Base-by-base conservation (phyloP, 23 tunicate species). In the Trididemnum nubilum region DNA sequence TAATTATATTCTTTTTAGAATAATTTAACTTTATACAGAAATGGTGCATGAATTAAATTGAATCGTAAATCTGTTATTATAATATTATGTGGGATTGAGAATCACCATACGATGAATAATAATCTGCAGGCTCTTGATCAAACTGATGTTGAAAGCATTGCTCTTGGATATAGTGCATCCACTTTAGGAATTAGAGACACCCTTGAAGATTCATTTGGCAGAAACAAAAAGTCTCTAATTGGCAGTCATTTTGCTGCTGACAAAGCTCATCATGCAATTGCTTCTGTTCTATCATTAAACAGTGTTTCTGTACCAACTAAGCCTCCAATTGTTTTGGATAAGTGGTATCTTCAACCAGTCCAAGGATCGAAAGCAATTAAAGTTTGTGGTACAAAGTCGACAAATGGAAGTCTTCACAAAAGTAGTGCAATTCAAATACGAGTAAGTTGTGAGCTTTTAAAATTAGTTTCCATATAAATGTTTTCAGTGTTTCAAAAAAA, bases 281-380 rank as follows among this genome's bases (percentile, higher is more conserved):
- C 26, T 61, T 61, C 67, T 61, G 28, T 61, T 15, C n/a, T 61
- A 26, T 67, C 38, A 33, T 67, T 24, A 67, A 31, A 12, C 38
- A 67, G 38, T 37, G 7, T 37, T 40, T 80, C 84, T 80, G 9
- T 75, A 32, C 36, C 61, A 5, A 1, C 60, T 2, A 80, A 80
- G 32, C 31, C 61, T 22, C 72, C 75, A 24, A 38, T 80, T 0
- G 63, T 25, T 36, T 37, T 80, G 29, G 28, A 36, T 9, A 40
- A 64, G n/a, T 80, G 84, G 84, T 80, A 36, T 30, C 31, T 80
- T 65, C 71, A 80, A 19, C 75, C 84, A 36, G 74, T 65, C 40
- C 75, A 19, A 35, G 84, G 84, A 21, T 44, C 36, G 0, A 36
- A 65, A n/a, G 74, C 84, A 36, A 80, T 80, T 0, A 80, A 80